Evolutionary conservation across 2,113 vertebrate genomes (phyloP), one percentile per base, ranked within the genome.

Genomic region (Carollia perspicillata): DNA sequence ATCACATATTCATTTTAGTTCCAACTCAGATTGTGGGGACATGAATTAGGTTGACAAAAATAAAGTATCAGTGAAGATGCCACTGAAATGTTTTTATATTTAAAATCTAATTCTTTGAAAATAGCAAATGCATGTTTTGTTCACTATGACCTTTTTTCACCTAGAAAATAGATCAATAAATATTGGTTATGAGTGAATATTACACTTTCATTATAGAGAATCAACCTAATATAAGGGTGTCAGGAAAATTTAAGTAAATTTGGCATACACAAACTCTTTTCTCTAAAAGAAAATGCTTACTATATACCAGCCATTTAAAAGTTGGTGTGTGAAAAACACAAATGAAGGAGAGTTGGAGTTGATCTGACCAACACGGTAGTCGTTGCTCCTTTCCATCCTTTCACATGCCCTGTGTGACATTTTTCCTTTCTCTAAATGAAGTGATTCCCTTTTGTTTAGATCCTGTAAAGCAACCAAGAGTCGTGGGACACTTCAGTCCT

Each of bases 1-100:
- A 71, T 16, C 37, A 81, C 80, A 81, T 77, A 89, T 72, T 90
- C 40, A 37, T 53, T 95, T 96, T 78, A 63, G 74, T 95, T 92
- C 47, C 40, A 97, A 90, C 49, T 91, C 72, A 89, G 37, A 85
- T 77, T 63, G 55, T 93, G 53, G 0, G 5, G 53, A 86, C 30
- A 71, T 85, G 2, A 60, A 91, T 89, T 84, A 89, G 77, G 2
- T 77, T 95, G 69, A 89, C 26, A 90, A 42, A 42, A 84, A 58
- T 33, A 84, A 66, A 93, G 33, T 12, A 79, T 85, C 47, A 93
- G 28, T 13, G 72, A 74, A 6, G 3, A 74, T 78, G 63, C 22
- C 28, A 55, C 18, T 63, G 35, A 75, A 49, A 89, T 97, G 18
- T n/a, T 72, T 72, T 74, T 74, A n/a, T 53, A 63, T 71, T 40